Percentiles rank a stretch among this genome's conserved stretches.
phyloP scores from a whole-genome alignment of 2,113 vertebrate species.

The Dasyurus viverrinus region DNA sequence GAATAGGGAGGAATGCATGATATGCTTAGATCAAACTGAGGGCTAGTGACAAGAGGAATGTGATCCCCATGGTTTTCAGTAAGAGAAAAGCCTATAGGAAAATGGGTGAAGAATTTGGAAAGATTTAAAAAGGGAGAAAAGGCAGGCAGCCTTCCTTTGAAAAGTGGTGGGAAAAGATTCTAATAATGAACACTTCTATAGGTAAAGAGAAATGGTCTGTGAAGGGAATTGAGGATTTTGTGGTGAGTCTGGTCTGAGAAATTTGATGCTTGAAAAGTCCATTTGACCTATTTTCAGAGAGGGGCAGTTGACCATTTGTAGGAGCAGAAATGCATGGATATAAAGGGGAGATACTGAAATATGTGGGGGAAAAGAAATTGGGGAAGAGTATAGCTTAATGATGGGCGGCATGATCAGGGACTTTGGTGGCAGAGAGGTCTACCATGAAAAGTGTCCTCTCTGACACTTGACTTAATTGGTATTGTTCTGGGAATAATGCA shows the following conservation, averaged over 20 bases:
- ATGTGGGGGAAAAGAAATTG: not conserved
- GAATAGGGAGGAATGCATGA: not conserved
- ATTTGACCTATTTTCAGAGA: not conserved
- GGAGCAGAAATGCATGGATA: not conserved
- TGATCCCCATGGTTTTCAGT: not conserved
- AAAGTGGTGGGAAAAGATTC: not conserved
- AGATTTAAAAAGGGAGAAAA: too few species aligned
- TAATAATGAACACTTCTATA: not conserved
- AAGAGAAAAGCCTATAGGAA: not conserved
- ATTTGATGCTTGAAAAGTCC: not conserved
- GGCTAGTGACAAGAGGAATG: not conserved
- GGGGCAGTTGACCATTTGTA: not conserved
- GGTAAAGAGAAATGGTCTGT: not conserved
- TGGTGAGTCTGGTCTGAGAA: not conserved
- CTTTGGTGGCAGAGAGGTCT: too few species aligned
- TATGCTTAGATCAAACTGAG: not conserved
- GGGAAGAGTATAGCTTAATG: not conserved
- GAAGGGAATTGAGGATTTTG: not conserved
- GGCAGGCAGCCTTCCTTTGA: not conserved
- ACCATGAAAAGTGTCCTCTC: not conserved
- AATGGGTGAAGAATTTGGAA: too few species aligned
- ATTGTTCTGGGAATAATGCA: too few species aligned
- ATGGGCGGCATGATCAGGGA: not conserved
- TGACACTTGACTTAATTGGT: not conserved
- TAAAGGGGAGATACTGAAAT: not conserved